These are phyloP conservation scores for Pavo muticus DNA, from an alignment of 2,113 vertebrate species.

Conservation along the genomic window DNA sequence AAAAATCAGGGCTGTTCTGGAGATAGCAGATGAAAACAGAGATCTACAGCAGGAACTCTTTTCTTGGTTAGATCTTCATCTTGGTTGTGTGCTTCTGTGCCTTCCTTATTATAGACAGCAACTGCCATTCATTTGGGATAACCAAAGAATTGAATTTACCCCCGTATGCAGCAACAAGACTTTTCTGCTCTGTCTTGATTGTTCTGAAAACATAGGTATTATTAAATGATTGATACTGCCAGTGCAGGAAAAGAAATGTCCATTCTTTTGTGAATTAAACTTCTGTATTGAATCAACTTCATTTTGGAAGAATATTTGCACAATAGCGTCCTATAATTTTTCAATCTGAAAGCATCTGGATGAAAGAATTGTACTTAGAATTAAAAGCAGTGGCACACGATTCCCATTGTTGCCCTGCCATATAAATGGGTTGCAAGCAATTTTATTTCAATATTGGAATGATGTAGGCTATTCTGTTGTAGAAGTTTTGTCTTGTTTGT, in stretches of 20 bases:
- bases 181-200: neutral
- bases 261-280: neutral
- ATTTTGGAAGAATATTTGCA: neutral
- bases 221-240: neutral
- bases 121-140: neutral
- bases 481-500: neutral
- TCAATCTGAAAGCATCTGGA: neutral
- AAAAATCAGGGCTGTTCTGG: neutral
- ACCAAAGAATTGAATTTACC: neutral
- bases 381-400: neutral
- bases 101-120: neutral
- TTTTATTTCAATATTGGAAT: accelerated
- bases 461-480: neutral
- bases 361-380: neutral
- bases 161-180: neutral
- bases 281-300: neutral
- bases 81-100: neutral
- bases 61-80: neutral
- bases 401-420: neutral
- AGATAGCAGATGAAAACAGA: neutral
- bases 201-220: neutral
- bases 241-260: neutral
- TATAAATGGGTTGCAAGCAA: neutral
- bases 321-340: neutral
- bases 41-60: neutral